Percentiles rank a stretch among this genome's conserved stretches.
phyloP scores from a whole-genome alignment of 2,888 invertebrate species.

The Ctenicera cuprea region DNA sequence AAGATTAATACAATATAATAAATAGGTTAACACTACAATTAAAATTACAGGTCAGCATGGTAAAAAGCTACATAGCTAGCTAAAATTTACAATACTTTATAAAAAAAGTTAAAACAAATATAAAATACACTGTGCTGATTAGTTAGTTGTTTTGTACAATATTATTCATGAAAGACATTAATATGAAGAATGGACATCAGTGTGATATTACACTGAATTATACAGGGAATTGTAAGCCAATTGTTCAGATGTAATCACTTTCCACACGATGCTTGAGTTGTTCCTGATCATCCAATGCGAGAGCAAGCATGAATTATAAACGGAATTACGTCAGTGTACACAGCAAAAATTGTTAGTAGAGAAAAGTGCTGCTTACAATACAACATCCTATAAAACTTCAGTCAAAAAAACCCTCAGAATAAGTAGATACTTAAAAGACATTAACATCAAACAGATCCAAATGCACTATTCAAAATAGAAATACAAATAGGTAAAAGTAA shows the following conservation, averaged over 20 bases:
- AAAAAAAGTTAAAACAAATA: slow-evolving; percentile 38
- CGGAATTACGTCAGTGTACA: slow-evolving; percentile 67
- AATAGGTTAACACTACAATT: slow-evolving; percentile 11
- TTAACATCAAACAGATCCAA: slow-evolving; percentile 20
- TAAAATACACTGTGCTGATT: slow-evolving; percentile 43
- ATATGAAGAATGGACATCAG: slow-evolving; percentile 62
- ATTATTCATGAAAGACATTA: slow-evolving; percentile 45
- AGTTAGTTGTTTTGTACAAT: slow-evolving; percentile 41
- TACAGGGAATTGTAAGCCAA: slow-evolving; percentile 64
- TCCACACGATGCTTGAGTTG: slow-evolving; percentile 78
- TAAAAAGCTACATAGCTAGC: slow-evolving; percentile 13
- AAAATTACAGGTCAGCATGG: slow-evolving; percentile 20
- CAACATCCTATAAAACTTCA: slow-evolving; percentile 30
- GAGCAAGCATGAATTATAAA: slow-evolving; percentile 68
- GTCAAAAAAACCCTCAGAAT: slow-evolving; percentile 18
- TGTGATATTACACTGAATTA: slow-evolving; percentile 69
- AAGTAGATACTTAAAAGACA: background rate
- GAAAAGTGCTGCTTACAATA: slow-evolving; percentile 30
- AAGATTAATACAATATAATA: slow-evolving; percentile 22
- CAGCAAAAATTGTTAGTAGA: slow-evolving; percentile 59
- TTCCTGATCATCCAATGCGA: slow-evolving; percentile 77
- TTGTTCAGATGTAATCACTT: slow-evolving; percentile 77
- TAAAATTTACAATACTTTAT: slow-evolving; percentile 21
- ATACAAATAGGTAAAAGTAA: slow-evolving; percentile 37
- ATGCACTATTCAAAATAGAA: slow-evolving; percentile 31